phyloP scores from a whole-genome alignment of 2,797 vertebrate genomes.

The Masticophis lateralis region DNA sequence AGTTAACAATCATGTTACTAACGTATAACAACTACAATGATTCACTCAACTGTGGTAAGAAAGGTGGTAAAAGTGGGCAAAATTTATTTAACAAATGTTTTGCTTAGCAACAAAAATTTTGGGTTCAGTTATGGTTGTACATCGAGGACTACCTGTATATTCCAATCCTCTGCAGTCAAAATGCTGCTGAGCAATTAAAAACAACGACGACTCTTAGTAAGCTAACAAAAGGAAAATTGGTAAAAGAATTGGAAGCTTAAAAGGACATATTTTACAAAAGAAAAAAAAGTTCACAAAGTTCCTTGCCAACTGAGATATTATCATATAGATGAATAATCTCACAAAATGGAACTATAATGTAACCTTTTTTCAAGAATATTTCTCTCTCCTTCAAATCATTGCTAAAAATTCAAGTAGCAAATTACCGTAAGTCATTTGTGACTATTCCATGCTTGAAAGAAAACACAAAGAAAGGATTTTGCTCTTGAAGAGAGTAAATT shows the following conservation, averaged over 20 bases:
- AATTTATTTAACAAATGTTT: neutral
- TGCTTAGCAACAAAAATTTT: neutral
- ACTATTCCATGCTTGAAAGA: constrained; percentile 6
- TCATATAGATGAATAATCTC: constrained; percentile 5
- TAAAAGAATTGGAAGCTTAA: neutral
- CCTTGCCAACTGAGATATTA: neutral
- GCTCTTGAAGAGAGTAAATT: constrained; percentile 24
- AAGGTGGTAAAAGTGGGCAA: neutral
- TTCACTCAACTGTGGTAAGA: neutral
- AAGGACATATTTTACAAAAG: constrained; percentile 2
- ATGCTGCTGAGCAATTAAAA: neutral
- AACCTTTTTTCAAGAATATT: neutral
- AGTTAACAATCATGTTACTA: neutral
- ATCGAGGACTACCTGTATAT: neutral
- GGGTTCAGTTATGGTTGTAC: neutral
- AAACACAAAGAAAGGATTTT: constrained; percentile 8
- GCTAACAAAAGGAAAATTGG: neutral
- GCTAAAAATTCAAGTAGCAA: constrained; percentile 3
- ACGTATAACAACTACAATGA: neutral
- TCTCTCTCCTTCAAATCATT: neutral
- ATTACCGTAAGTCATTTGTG: neutral
- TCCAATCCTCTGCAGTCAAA: neutral
- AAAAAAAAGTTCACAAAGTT: neutral
- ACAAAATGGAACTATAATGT: neutral
- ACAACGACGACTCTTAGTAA: neutral